Base-by-base conservation (phyloP, 2,797 vertebrate genomes). In the Chiroxiphia lanceolata region DNA sequence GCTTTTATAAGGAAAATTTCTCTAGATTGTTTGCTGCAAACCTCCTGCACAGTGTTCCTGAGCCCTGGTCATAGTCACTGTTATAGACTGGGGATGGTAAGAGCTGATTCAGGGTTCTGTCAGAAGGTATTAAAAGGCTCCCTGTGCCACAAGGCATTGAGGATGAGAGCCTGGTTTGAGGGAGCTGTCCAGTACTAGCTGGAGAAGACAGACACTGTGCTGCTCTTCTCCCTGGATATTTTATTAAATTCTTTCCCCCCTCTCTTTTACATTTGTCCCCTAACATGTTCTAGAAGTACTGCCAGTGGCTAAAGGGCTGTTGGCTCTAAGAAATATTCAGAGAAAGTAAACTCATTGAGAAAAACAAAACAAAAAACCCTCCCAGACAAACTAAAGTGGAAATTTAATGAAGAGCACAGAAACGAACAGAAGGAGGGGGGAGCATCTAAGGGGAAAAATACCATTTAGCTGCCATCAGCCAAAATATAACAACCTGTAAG, bases 101-200 rank as follows among this genome's bases (percentile, higher is more conserved):
- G 23, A 50, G 36, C 22, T 82, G 40, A 38, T 72, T 57, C 38
- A 38, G 31, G 33, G 50, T 72, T 76, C 11, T 54, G 14, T 70
- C 34, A 23, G 70, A 82, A 70, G 16, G 13, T 42, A 3, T 38
- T 45, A 16, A 38, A 75, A 81, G 48, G 48, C 19, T 88, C 25
- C 21, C 29, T 67, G 36, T 47, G 27, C 26, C 26, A 8, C 45
- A 16, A 27, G 21, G 44, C 33, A 5, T 2, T 33, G 64, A 47
- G 65, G 20, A 29, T 20, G 34, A 57, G 47, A 74, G 56, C 27
- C 65, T 72, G 67, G 10, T 44, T 40, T n/a, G 59, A 85, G 75
- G 94, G 96, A 97, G 95, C 96, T 97, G 96, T 96, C 95, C 96
- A 93, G 86, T 84, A 68, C 88, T 94, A 45, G 83, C 60, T 93